Percentiles rank a stretch among this genome's conserved stretches.
Conservation (phyloP, 2,113 vertebrate species). For the Myiozetetes cayanensis region DNA sequence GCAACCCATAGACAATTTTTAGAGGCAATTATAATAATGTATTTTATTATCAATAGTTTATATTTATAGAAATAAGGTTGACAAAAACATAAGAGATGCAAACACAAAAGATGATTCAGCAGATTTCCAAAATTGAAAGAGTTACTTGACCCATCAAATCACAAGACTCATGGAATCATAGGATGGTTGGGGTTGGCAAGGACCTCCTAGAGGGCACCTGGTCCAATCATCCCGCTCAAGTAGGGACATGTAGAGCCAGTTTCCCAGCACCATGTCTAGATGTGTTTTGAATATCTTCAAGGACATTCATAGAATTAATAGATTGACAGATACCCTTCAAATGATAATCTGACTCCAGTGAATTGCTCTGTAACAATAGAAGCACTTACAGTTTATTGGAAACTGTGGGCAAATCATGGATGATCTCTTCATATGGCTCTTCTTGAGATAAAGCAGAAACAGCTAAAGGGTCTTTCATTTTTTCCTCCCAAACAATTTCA, state of each 20-base stretch:
- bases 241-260: rapidly evolving
- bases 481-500: constrained; percentile 84
- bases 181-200: background rate
- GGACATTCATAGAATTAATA: background rate
- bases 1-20: background rate
- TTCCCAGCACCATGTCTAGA: background rate
- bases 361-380: background rate
- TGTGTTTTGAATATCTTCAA: background rate
- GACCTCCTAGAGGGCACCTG: background rate
- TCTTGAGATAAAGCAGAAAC: constrained; percentile 69
- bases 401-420: constrained; percentile 75
- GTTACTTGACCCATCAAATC: background rate
- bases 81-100: background rate
- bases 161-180: background rate
- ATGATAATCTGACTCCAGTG: background rate
- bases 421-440: constrained; percentile 80
- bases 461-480: constrained; percentile 70
- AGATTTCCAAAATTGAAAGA: background rate
- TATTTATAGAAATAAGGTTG: background rate
- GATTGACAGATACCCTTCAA: background rate
- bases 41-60: background rate
- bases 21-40: background rate
- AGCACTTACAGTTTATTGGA: constrained; percentile 84
- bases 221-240: background rate
- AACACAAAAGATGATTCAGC: background rate